phyloP scores from a whole-genome alignment of 2,797 vertebrate genomes.

The Tragopan temminckii region DNA sequence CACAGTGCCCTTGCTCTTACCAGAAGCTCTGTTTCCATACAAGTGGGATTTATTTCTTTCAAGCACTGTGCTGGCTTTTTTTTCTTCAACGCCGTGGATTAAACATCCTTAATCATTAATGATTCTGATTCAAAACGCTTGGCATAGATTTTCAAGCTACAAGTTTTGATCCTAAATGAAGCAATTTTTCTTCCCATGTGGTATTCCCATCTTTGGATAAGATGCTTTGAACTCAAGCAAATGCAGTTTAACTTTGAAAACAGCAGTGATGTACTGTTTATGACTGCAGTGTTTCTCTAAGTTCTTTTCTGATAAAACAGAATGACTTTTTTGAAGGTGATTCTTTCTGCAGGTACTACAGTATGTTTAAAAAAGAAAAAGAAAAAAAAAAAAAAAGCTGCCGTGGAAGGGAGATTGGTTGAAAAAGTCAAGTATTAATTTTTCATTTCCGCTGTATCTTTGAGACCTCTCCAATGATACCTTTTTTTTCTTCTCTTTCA shows the following conservation, averaged over 20 bases:
- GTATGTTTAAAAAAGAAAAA: too few species aligned
- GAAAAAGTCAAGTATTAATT: neutral
- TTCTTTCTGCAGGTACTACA: neutral
- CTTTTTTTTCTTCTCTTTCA: neutral
- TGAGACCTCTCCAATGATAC: neutral
- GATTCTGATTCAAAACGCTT: neutral
- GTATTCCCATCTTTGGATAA: neutral
- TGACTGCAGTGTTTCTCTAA: neutral
- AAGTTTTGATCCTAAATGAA: neutral
- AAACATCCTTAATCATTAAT: neutral
- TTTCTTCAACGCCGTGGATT: accelerated
- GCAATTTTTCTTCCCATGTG: neutral
- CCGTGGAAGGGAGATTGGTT: neutral
- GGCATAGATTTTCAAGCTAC: neutral
- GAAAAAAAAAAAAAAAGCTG: neutral
- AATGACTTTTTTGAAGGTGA: neutral
- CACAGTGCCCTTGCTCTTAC: too few species aligned
- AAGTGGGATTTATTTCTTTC: neutral
- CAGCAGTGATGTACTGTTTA: neutral
- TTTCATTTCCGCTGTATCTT: neutral
- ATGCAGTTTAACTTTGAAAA: neutral
- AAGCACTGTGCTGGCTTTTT: neutral
- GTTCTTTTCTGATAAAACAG: neutral
- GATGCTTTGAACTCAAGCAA: neutral
- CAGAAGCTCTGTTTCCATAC: neutral